Evolutionary conservation across 2,888 invertebrate genomes (phyloP), one percentile per base, ranked within the genome.

Genomic region (Ornithoptera alexandrae): DNA sequence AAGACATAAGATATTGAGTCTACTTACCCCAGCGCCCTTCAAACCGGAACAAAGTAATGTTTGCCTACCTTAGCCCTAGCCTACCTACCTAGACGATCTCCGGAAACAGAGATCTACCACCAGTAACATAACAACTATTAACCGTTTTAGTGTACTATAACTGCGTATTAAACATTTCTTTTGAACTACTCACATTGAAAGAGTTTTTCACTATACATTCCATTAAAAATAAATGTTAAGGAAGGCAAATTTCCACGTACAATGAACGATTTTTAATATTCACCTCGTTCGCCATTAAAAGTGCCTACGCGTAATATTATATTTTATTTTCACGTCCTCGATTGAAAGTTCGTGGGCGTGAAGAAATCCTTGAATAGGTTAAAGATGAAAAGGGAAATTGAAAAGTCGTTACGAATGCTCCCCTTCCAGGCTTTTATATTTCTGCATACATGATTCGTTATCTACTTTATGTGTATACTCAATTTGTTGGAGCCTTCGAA

Each of bases 321-420:
- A 85, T 86, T 84, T 83, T 84, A 85, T 84, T 84, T 81, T 75
- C 79, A 77, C 78, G 79, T 77, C 79, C 76, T 80, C 87, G 88
- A 90, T 89, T 89, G 85, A 87, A 81, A 83, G 79, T 81, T 79
- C 79, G 80, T 76, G 77, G 81, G 76, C 78, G 77, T 78, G 81
- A 81, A 85, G 86, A 88, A 90, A 88, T 87, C 82, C 84, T 46
- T 86, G 88, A 88, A 89, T 89, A 84, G 87, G 86, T 86, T 85
- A 81, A 78, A 78, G 79, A 82, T 89, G 85, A 86, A 88, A 46
- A 87, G 86, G 90, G 87, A 90, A 90, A 90, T 90, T 86, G 89
- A 88, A 87, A 86, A 86, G 86, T 88, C 88, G 88, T 89, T 88
- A 87, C 81, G 84, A 84, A 79, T 81, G 82, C 77, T 74, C 78